Evolutionary conservation across 2,113 vertebrate species (phyloP).

Genomic region (Oxyura jamaicensis): DNA sequence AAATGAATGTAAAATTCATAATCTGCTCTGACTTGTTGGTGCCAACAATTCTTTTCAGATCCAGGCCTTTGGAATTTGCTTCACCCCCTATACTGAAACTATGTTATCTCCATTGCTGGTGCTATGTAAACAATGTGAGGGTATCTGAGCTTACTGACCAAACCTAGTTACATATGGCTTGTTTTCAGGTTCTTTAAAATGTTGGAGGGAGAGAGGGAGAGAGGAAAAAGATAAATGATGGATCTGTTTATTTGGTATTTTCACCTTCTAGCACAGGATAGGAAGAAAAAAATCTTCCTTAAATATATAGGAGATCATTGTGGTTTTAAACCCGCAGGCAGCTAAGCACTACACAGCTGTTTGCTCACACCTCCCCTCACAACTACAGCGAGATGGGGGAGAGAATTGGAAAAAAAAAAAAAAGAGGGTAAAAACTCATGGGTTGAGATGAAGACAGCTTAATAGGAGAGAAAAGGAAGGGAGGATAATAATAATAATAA

Average conservation of each 20-base stretch:
- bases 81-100: neutral
- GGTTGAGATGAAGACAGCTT: too few relatives aligned
- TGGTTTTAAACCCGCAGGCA: too few relatives aligned
- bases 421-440: too few relatives aligned
- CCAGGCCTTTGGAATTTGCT: neutral
- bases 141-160: neutral
- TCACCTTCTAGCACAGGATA: neutral
- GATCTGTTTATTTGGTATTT: neutral
- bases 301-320: neutral
- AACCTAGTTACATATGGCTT: rapidly evolving
- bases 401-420: too few relatives aligned
- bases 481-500: too few relatives aligned
- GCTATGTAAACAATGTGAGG: rapidly evolving
- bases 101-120: neutral
- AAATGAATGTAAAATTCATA: neutral
- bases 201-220: neutral
- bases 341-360: too few relatives aligned
- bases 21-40: neutral
- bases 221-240: neutral
- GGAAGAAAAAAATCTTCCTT: neutral
- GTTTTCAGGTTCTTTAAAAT: neutral
- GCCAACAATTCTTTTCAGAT: neutral
- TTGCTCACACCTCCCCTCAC: too few relatives aligned
- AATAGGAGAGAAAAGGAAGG: too few relatives aligned
- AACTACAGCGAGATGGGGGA: too few relatives aligned